Evolutionary conservation across 2,888 invertebrate species (phyloP), one percentile per base, ranked within the genome.

Genomic region (Hydriomena furcata): DNA sequence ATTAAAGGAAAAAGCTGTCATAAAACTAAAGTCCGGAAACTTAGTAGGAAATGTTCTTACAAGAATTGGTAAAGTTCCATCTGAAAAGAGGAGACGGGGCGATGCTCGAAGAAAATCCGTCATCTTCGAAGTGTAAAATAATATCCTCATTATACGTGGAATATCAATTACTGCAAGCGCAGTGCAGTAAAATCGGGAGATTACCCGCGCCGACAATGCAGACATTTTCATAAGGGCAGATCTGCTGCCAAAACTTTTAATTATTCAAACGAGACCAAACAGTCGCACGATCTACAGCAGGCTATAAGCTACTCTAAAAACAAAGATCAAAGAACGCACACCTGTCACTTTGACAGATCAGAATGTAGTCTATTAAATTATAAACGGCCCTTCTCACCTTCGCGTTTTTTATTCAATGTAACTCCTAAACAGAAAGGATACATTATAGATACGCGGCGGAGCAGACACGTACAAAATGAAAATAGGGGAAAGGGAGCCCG

Each of bases 381-480:
- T 74, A 79, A 82, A 69, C 69, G 73, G 71, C 75, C 79, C 80
- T 74, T 70, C 78, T 73, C 83, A 83, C 78, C 80, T 84, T 71
- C 70, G 75, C 76, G 68, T 58, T 82, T 76, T 81, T 84, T 82
- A 84, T 87, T 84, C 79, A 84, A 86, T 82, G 84, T 81, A 76
- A 78, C 77, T 78, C 73, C 79, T 80, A 84, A 85, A 85, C 82
- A 83, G 82, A 80, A 74, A 76, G 84, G 82, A 82, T 86, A 85
- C 84, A 84, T 89, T 84, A 86, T 84, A 87, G 88, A 84, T 84
- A 83, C 81, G 82, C 77, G 79, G 65, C 77, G 74, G 75, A 81
- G 83, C 86, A 85, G 86, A 88, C 89, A 89, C 88, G 91, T 87
- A 86, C 89, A 85, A 88, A 91, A 91, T 89, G 91, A 90, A 90